Evolutionary conservation across 2,888 invertebrate species (phyloP).

Genomic region (Apamea monoglypha): DNA sequence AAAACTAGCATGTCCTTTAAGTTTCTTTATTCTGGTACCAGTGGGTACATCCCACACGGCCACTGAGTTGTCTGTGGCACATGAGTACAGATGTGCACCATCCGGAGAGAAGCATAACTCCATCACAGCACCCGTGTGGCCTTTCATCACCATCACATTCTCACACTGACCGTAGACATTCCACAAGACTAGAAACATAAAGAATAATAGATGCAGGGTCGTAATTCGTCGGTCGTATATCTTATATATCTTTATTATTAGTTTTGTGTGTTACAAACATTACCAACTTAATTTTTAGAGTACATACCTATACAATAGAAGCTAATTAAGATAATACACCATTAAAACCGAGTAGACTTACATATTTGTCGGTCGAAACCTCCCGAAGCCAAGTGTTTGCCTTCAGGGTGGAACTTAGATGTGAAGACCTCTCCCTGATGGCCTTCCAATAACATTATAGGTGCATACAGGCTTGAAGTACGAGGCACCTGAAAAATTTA

Average conservation of each 20-base stretch:
- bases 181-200: conserved; percentile 94
- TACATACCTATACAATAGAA: neutral
- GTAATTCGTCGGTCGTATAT: neutral
- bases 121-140: conserved; percentile 98
- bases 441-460: conserved; percentile 98
- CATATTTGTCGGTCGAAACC: conserved; percentile 99
- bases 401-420: conserved; percentile 98
- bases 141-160: conserved; percentile 97
- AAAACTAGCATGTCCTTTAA: conserved; percentile 95
- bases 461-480: conserved; percentile 96
- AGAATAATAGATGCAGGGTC: neutral
- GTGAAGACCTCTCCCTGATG: conserved; percentile 99
- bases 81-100: conserved; percentile 96
- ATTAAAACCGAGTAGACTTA: conserved; percentile 86
- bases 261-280: neutral
- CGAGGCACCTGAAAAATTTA: conserved; percentile 91
- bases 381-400: conserved; percentile 97
- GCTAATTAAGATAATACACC: neutral
- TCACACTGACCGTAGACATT: conserved; percentile 99
- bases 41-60: conserved; percentile 98
- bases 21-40: conserved; percentile 96
- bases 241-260: neutral
- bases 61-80: conserved; percentile 98
- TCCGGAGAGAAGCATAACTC: conserved; percentile 97
- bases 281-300: neutral